Conservation (phyloP, 2,888 invertebrate species). For the Platerodrilus igneus region DNA sequence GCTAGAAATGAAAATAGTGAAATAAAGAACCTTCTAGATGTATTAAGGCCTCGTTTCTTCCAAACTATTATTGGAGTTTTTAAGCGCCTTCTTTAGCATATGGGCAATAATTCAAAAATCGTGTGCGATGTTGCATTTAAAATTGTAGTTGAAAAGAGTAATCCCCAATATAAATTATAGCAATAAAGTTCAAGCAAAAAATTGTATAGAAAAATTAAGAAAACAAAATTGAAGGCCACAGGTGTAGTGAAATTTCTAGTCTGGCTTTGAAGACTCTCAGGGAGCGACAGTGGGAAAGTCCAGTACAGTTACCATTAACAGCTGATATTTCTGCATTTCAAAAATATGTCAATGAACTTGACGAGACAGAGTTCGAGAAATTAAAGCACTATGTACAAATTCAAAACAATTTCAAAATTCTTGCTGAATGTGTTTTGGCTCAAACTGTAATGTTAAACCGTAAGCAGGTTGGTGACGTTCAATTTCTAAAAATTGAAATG, state of each 20-base stretch:
- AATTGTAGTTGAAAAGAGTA: constrained; percentile 9
- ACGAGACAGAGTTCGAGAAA: constrained; percentile 18
- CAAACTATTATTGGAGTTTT: no score
- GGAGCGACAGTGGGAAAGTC: constrained; percentile 27
- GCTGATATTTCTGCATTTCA: constrained; percentile 26
- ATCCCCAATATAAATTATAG: neutral
- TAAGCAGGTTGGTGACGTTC: constrained; percentile 2
- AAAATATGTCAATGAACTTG: constrained; percentile 16
- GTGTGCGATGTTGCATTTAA: constrained; percentile 14
- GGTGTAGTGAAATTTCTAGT: constrained; percentile 31
- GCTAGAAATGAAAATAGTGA: no score
- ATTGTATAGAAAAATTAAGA: constrained; percentile 13
- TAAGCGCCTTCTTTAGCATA: constrained; percentile 15
- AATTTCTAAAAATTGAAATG: constrained; percentile 1
- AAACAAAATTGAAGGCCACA: constrained; percentile 24
- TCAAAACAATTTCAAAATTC: constrained; percentile 22
- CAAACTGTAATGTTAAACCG: constrained; percentile 16
- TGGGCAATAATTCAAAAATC: constrained; percentile 15
- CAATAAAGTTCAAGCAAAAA: constrained; percentile 4
- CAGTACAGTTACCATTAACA: constrained; percentile 24
- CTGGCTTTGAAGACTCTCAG: constrained; percentile 29
- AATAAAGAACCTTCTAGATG: no score
- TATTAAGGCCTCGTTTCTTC: no score
- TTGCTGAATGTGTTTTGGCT: constrained; percentile 23
- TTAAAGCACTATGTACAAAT: constrained; percentile 12